Evolutionary conservation across 2,888 invertebrate species (phyloP).

Genomic region (Acronicta aceris): DNA sequence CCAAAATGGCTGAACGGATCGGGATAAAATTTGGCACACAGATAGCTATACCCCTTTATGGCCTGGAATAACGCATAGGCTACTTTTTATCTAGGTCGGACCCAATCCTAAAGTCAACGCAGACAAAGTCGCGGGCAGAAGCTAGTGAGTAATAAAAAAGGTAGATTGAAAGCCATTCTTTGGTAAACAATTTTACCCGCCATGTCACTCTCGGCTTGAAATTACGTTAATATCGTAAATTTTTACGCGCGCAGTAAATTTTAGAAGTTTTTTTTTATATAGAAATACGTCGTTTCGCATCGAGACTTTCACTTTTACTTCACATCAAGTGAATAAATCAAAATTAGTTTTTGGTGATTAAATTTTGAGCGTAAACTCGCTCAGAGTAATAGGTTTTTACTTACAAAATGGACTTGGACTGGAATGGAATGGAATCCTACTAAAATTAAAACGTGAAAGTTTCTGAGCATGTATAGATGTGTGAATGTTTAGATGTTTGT

Average conservation of each 20-base stretch:
- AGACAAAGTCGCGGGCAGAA: too few relatives aligned
- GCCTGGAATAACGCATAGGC: too few relatives aligned
- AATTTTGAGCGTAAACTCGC: conserved; percentile 9
- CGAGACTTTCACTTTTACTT: conserved; percentile 18
- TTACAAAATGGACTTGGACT: neutral
- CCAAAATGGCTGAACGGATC: too few relatives aligned
- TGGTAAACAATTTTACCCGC: conserved; percentile 33
- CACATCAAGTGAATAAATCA: conserved; percentile 31
- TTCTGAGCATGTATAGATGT: too few relatives aligned
- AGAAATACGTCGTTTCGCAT: conserved; percentile 18
- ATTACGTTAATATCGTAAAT: conserved; percentile 50
- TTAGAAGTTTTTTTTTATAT: conserved; percentile 34
- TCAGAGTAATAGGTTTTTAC: neutral
- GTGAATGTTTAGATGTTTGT: too few relatives aligned
- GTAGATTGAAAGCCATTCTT: conserved; percentile 35
- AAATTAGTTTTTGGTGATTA: conserved; percentile 39
- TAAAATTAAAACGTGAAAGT: too few relatives aligned
- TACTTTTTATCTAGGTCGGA: too few relatives aligned
- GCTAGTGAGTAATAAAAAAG: neutral
- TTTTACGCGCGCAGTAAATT: conserved; percentile 48
- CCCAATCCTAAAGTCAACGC: too few relatives aligned
- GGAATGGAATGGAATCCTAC: too few relatives aligned
- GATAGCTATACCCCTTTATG: too few relatives aligned
- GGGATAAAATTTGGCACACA: too few relatives aligned
- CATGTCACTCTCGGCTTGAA: conserved; percentile 6